A percentile compares a stretch with the other conserved stretches of the same genome.
Conservation (phyloP, 2,113 vertebrate genomes). For the Argyrosomus japonicus region DNA sequence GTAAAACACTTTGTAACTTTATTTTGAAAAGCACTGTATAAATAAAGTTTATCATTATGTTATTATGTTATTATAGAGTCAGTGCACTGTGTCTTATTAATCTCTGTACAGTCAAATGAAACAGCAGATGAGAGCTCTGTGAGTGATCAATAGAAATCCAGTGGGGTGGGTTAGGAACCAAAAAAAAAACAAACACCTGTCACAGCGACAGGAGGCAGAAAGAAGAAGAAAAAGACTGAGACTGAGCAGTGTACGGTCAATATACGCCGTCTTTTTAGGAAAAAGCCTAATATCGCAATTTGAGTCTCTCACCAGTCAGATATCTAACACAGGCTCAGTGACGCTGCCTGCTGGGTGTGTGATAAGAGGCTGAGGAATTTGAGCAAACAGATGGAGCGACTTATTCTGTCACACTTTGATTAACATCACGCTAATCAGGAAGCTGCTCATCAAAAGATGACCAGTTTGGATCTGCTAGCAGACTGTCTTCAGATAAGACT, state of each 20-base stretch:
- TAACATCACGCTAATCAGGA: constrained; percentile 13
- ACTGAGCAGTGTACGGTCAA: neutral
- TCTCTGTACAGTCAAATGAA: neutral
- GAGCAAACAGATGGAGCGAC: neutral
- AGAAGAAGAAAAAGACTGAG: neutral
- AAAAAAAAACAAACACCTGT: neutral
- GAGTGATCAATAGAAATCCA: neutral
- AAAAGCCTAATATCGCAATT: neutral
- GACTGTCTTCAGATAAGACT: constrained; percentile 43
- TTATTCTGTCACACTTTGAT: constrained; percentile 38
- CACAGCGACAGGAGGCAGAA: neutral
- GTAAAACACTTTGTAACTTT: no score
- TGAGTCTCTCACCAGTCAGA: neutral
- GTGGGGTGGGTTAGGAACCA: neutral
- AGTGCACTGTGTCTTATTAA: neutral
- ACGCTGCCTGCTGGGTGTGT: neutral
- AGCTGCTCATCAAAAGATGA: constrained; percentile 17
- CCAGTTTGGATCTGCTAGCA: neutral
- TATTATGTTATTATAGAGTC: no score
- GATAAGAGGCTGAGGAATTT: neutral
- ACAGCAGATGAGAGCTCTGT: neutral
- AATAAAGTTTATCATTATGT: no score
- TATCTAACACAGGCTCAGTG: neutral
- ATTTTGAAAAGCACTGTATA: no score
- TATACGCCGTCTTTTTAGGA: neutral